These are phyloP conservation scores for Nebria brevicollis DNA, from an alignment of 2,888 invertebrate species.

Conservation along the genomic window DNA sequence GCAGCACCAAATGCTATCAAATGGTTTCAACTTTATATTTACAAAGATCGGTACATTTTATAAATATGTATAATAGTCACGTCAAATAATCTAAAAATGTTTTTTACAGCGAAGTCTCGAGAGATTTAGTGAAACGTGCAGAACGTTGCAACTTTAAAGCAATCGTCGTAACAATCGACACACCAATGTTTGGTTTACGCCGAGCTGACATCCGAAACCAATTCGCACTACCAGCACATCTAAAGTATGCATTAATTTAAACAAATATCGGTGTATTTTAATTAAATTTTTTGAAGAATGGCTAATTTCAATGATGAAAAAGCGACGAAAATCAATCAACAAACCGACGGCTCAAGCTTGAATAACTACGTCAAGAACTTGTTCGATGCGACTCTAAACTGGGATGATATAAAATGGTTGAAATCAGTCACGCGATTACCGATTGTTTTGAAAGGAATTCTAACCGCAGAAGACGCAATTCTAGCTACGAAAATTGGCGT, in stretches of 20 bases:
- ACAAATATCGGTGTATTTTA: background rate
- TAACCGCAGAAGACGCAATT: conserved; percentile 87
- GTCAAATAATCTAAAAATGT: conserved; percentile 19
- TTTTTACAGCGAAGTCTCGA: conserved; percentile 71
- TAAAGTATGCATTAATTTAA: conserved; percentile 67
- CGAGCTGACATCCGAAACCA: conserved; percentile 85
- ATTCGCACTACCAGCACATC: conserved; percentile 82
- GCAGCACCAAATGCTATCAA: conserved; percentile 79
- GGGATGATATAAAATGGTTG: conserved; percentile 90
- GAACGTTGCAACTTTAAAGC: conserved; percentile 88
- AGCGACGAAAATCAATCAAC: conserved; percentile 62
- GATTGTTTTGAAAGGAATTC: conserved; percentile 85
- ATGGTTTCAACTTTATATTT: conserved; percentile 95
- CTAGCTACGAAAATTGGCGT: conserved; percentile 79
- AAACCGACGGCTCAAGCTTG: conserved; percentile 76
- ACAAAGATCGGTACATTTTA: conserved; percentile 74
- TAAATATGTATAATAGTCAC: conserved; percentile 13
- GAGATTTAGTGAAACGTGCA: conserved; percentile 77
- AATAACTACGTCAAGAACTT: conserved; percentile 80
- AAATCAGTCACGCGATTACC: conserved; percentile 81
- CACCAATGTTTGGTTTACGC: conserved; percentile 86
- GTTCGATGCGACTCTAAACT: conserved; percentile 83
- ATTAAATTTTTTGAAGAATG: conserved; percentile 65
- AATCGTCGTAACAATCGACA: conserved; percentile 88
- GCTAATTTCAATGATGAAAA: conserved; percentile 80